These are phyloP conservation scores for Drosophila anomelani DNA, from an alignment of 2,888 invertebrate species.

Conservation along the genomic window DNA sequence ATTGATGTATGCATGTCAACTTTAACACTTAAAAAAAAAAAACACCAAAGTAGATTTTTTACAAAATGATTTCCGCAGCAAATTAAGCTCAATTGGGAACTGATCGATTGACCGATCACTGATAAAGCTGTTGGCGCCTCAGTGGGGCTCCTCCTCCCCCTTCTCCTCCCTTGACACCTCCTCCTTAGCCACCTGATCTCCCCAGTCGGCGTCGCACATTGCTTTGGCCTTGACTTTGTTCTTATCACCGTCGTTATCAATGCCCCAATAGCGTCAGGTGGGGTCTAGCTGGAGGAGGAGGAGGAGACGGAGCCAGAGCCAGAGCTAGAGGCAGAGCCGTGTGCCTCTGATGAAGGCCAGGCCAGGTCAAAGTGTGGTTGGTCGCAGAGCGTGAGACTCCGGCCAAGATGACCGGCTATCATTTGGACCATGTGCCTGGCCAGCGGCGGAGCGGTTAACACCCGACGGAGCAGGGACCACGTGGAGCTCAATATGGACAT, in stretches of 20 bases:
- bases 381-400: constrained; percentile 27
- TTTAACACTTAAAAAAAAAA: not conserved
- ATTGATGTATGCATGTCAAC: constrained; percentile 2
- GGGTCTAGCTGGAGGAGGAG: constrained; percentile 13
- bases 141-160: not conserved
- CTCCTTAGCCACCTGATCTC: constrained; percentile 20
- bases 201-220: constrained; percentile 14
- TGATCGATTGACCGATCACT: constrained; percentile 26
- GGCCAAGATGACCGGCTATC: constrained; percentile 77
- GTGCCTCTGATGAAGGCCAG: not conserved
- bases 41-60: constrained; percentile 1
- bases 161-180: not conserved
- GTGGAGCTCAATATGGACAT: constrained; percentile 3
- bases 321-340: not conserved
- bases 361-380: constrained; percentile 47
- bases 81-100: constrained; percentile 20
- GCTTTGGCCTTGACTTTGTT: constrained; percentile 27
- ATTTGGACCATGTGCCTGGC: constrained; percentile 85
- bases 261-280: constrained; percentile 24
- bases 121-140: constrained; percentile 26
- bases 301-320: not conserved
- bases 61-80: not conserved
- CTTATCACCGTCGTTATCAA: constrained; percentile 22
- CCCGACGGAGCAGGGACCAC: constrained; percentile 22
- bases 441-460: constrained; percentile 87